phyloP scores from a whole-genome alignment of 2,888 invertebrate species.

The Tetranychus piercei region DNA sequence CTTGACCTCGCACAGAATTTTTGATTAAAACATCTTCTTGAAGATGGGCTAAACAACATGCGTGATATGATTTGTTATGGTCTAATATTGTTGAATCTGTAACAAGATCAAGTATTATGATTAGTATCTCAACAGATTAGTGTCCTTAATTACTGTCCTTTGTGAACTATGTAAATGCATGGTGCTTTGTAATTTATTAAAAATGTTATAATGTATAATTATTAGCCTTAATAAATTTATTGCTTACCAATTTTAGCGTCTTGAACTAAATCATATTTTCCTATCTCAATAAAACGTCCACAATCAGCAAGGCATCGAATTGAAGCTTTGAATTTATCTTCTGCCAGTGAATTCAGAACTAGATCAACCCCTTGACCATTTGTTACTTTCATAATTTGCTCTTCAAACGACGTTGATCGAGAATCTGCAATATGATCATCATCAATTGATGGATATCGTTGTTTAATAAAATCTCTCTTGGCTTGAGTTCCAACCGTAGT shows the following conservation, averaged over 20 bases:
- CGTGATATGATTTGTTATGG: conserved; percentile 6
- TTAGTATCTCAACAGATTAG: not conserved
- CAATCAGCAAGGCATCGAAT: conserved; percentile 37
- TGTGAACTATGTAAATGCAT: too few relatives aligned
- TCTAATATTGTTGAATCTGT: not conserved
- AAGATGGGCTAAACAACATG: conserved; percentile 12
- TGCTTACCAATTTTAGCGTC: conserved; percentile 46
- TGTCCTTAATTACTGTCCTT: too few relatives aligned
- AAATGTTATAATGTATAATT: conserved; percentile 2
- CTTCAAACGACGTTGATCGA: conserved; percentile 36
- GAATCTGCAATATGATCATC: conserved; percentile 35
- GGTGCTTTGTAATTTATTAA: not conserved
- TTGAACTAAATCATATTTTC: conserved; percentile 39
- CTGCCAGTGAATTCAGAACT: conserved; percentile 39
- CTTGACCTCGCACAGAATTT: not conserved
- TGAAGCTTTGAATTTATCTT: conserved; percentile 39
- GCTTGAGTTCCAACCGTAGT: conserved; percentile 35
- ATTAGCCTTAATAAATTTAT: conserved; percentile 31
- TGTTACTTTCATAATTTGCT: conserved; percentile 34
- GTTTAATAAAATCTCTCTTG: conserved; percentile 32
- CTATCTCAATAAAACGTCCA: conserved; percentile 40
- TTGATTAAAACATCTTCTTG: not conserved
- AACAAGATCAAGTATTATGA: not conserved
- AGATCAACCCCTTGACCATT: conserved; percentile 38
- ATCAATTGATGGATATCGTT: conserved; percentile 35